Evolutionary conservation across 2,113 vertebrate species (phyloP).

Genomic region (Nyctibius bracteatus): DNA sequence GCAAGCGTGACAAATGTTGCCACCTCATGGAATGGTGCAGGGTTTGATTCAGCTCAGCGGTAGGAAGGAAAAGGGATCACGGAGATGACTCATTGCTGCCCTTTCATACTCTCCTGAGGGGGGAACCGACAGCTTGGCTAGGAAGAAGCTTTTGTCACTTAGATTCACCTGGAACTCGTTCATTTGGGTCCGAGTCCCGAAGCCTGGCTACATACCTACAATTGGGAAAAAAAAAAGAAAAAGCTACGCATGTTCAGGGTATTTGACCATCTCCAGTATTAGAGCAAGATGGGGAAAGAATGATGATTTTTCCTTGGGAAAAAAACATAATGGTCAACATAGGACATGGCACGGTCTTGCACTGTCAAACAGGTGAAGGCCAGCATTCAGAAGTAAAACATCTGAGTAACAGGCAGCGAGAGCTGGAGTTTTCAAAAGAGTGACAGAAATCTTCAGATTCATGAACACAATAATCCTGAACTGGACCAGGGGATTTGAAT

Average conservation of each 20-base stretch:
- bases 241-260: not conserved
- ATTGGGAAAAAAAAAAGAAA: not conserved
- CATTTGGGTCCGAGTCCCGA: not conserved
- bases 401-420: not conserved
- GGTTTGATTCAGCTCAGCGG: constrained; percentile 21
- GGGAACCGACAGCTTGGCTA: not conserved
- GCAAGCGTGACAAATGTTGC: constrained; percentile 50
- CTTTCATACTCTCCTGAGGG: not conserved
- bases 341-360: not conserved
- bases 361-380: not conserved
- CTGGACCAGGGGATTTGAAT: not conserved
- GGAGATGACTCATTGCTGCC: constrained; percentile 44
- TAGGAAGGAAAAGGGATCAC: constrained; percentile 33
- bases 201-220: not conserved
- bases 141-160: not conserved
- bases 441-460: not conserved
- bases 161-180: not conserved
- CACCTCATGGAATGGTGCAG: constrained; percentile 56
- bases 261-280: not conserved
- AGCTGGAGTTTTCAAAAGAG: not conserved
- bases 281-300: not conserved
- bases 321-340: not conserved
- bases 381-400: not conserved
- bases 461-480: not conserved
- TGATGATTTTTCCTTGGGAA: not conserved